These are phyloP conservation scores for Spodoptera exigua DNA, from an alignment of 2,888 invertebrate species.

Conservation along the genomic window DNA sequence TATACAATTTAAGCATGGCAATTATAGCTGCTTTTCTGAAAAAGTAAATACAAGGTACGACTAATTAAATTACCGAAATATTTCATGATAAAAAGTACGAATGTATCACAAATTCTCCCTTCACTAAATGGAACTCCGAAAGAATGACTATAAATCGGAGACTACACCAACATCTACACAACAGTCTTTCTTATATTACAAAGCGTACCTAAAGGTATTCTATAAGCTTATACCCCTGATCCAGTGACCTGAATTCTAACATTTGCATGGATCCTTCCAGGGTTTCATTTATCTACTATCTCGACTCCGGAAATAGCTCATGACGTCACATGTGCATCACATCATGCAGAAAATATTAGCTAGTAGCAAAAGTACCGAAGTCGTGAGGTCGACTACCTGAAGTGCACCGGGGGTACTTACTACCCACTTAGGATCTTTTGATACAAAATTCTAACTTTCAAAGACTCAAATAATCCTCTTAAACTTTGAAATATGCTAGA, in stretches of 20 bases:
- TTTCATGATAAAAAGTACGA: too few species aligned
- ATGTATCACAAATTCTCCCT: too few species aligned
- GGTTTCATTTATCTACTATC: background rate
- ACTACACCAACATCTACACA: too few species aligned
- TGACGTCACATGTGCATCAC: background rate
- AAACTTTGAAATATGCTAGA: conserved; percentile 31
- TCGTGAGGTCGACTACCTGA: background rate
- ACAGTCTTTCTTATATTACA: too few species aligned
- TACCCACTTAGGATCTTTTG: conserved; percentile 10
- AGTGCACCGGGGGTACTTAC: conserved; percentile 9
- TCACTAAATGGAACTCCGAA: too few species aligned
- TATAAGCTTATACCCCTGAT: background rate
- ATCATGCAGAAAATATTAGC: background rate
- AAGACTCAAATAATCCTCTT: conserved; percentile 16
- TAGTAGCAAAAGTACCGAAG: background rate
- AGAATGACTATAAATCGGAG: too few species aligned
- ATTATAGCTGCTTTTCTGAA: too few species aligned
- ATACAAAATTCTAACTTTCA: conserved; percentile 18
- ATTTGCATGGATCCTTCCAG: background rate
- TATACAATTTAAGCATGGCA: too few species aligned
- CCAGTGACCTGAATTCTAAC: conserved; percentile 3
- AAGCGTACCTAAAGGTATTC: too few species aligned
- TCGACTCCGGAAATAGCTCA: background rate
- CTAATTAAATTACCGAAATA: too few species aligned
- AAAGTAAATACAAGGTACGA: too few species aligned